A percentile compares a stretch with the other conserved stretches of the same genome.
Conservation (phyloP, 2,888 invertebrate genomes). For the Drosophila infuscata region DNA sequence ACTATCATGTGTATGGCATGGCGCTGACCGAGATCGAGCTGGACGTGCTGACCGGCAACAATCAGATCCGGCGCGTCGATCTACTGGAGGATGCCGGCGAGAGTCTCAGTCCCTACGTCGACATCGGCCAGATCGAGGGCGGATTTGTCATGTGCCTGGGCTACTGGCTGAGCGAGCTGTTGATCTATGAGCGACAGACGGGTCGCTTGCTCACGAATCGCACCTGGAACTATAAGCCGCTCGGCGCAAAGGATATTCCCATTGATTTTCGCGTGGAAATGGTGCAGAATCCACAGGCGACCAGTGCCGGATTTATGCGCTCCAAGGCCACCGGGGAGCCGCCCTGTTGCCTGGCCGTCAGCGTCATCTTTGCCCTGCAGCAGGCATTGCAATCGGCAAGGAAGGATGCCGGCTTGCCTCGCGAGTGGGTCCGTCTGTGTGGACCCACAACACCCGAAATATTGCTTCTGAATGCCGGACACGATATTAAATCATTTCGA, state of each 20-base stretch:
- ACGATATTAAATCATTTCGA: constrained; percentile 55
- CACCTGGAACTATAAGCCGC: constrained; percentile 93
- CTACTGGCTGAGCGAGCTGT: constrained; percentile 91
- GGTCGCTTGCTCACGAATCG: constrained; percentile 90
- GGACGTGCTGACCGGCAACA: constrained; percentile 92
- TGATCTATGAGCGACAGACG: constrained; percentile 87
- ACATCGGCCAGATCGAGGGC: constrained; percentile 92
- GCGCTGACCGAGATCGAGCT: constrained; percentile 90
- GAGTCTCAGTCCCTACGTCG: constrained; percentile 90
- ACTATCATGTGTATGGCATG: constrained; percentile 89
- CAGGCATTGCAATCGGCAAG: constrained; percentile 89
- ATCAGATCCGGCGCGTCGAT: constrained; percentile 89
- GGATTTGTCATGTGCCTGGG: constrained; percentile 92
- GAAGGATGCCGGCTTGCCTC: constrained; percentile 87
- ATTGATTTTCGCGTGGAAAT: constrained; percentile 91
- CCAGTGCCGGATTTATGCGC: constrained; percentile 88
- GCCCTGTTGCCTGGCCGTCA: constrained; percentile 86
- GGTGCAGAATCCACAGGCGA: constrained; percentile 86
- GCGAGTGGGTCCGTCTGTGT: constrained; percentile 79
- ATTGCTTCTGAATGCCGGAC: constrained; percentile 77
- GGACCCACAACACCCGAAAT: constrained; percentile 83
- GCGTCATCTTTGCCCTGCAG: constrained; percentile 88
- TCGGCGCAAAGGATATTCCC: constrained; percentile 92
- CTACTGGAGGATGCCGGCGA: constrained; percentile 90
- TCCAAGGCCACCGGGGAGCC: constrained; percentile 91